Evolutionary conservation across 2,113 vertebrate species (phyloP).

Genomic region (Neodon shergylaensis): DNA sequence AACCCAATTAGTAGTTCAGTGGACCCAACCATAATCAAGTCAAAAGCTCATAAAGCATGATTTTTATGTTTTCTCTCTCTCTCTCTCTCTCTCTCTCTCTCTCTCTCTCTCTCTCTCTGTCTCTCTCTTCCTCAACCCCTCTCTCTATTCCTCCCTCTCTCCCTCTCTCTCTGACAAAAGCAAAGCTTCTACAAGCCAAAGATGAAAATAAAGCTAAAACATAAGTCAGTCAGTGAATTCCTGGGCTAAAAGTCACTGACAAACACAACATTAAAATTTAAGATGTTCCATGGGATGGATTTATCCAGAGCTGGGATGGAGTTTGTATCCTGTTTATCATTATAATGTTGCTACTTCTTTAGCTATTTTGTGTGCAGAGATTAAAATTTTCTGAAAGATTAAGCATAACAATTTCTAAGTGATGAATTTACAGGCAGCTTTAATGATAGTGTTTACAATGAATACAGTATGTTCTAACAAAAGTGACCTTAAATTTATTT

Average conservation of each 20-base stretch:
- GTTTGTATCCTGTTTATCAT: neutral
- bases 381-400: neutral
- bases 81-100: neutral
- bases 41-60: neutral
- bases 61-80: neutral
- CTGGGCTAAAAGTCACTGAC: neutral
- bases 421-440: neutral
- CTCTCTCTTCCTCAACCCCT: neutral
- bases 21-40: neutral
- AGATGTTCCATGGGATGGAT: neutral
- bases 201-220: neutral
- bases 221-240: neutral
- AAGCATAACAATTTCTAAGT: neutral
- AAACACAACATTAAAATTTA: conserved; percentile 9
- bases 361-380: neutral
- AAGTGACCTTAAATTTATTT: too few species aligned
- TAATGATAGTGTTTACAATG: conserved; percentile 1
- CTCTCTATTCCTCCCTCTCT: neutral
- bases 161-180: neutral
- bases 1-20: neutral
- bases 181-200: neutral
- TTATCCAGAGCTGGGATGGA: neutral
- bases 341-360: neutral
- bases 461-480: too few species aligned
- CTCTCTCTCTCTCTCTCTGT: neutral